These are phyloP conservation scores for Trachops cirrhosus DNA, from an alignment of 2,797 vertebrate species.

Conservation along the genomic window DNA sequence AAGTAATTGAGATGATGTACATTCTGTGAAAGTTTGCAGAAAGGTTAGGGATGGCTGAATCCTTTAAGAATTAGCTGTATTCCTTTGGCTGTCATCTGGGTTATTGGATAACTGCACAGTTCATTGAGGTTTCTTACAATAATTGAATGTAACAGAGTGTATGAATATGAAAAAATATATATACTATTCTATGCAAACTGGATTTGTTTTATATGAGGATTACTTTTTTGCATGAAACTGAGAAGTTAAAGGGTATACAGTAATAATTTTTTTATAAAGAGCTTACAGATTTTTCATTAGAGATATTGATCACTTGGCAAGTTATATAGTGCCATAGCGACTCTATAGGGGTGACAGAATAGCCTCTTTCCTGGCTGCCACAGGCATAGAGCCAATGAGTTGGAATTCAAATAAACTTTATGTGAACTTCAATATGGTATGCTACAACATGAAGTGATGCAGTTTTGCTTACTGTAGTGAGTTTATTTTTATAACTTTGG, in stretches of 20 bases:
- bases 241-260: not conserved
- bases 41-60: not conserved
- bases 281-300: conserved; percentile 36
- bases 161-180: not conserved
- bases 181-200: not conserved
- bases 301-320: conserved; percentile 50
- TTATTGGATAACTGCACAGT: not conserved
- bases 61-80: not conserved
- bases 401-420: not conserved
- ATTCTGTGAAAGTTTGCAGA: not conserved
- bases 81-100: not conserved
- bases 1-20: not conserved
- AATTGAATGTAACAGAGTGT: not conserved
- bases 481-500: not conserved
- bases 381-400: not conserved
- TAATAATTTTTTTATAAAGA: not conserved
- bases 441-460: not conserved
- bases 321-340: not conserved
- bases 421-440: not conserved
- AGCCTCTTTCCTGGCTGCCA: not conserved
- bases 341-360: not conserved
- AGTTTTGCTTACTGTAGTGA: not conserved
- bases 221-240: conserved; percentile 2
- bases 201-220: not conserved
- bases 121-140: not conserved